Base-by-base conservation (phyloP, 2,888 invertebrate species). In the Palloptera scutellata region DNA sequence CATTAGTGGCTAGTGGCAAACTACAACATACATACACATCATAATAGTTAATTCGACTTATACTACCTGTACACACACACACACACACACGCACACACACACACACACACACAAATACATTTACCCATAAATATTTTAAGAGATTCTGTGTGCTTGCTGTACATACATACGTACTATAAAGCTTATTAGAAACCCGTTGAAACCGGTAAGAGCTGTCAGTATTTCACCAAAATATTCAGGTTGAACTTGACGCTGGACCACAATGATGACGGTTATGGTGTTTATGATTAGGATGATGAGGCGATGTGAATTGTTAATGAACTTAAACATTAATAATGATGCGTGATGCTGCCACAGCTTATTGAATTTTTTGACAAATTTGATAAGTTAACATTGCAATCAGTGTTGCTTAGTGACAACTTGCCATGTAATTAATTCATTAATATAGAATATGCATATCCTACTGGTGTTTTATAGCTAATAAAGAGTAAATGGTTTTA, bases 171-270 rank as follows among this genome's bases (percentile, higher is more conserved):
- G n/a, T n/a, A n/a, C n/a, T n/a, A n/a, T 30, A 17, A 43, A 43
- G 65, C 42, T 65, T 59, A 60, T 53, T 40, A 15, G 60, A 65
- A n/a, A 65, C 52, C 53, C 59, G 43, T 17, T 43, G 43, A 43
- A 43, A 59, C 43, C 59, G 43, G 59, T 59, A 19, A 9, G 15
- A 48, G 8, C 12, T 2, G 15, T 5, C 48, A 48, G 3, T 30
- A 30, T 17, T 43, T 41, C 59, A 17, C 43, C 59, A 43, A 57
- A 40, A 57, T 57, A 40, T 42, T 13, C 59, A 41, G 11, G 59
- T 19, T 59, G 59, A 59, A 59, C 59, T 59, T 59, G 59, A 59
- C 42, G 43, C 43, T 43, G 51, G 19, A 48, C n/a, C n/a, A n/a
- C 8, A 8, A 15, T 48, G 48, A 48, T 48, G 12, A 48, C 30